Base-by-base conservation (phyloP, 2,797 vertebrate genomes). In the Danio kyathit region DNA sequence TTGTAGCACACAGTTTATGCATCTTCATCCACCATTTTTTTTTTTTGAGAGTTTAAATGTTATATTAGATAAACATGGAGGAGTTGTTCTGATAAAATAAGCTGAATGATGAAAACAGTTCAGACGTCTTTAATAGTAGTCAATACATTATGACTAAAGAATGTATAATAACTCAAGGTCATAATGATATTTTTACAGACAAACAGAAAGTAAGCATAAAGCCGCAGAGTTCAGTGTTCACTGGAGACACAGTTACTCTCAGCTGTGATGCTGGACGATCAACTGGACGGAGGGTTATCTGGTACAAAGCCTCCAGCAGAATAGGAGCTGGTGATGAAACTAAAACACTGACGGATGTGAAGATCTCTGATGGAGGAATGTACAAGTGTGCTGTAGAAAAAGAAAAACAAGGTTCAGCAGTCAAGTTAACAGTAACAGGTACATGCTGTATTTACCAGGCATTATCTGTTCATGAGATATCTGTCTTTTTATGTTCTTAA, bases 301-400 rank as follows among this genome's bases (percentile, higher is more conserved):
- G 51, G 52, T 14, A 0, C 2, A 57, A 43, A 57, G 0, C 21
- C 6, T 43, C 0, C 0, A 0, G 0, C 0, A 40, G 0, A 12
- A 4, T n/a, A 40, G 0, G n/a, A 7, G 0, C 0, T 40, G 21
- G 0, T 0, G 1, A 0, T 69, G 3, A 11, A 4, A 69, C 8
- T 0, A 0, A 0, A 11, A 52, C 21, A 52, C 14, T 70, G 49
- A 52, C 3, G 0, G 0, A 12, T 41, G 67, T 70, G 49, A 12
- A 0, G 2, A 6, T 70, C 14, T 40, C 29, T 52, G 3, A 70
- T 52, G 67, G 6, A 52, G 67, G 67, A 70, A 0, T 0, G 0
- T 70, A 52, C 6, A 0, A 0, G 0, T 70, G 67, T 7, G 0
- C 0, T 12, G 29, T 41, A 52, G 0, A 0, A 6, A 0, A 0